Conservation (phyloP, 2,113 vertebrate species). For the Podocnemis expansa region DNA sequence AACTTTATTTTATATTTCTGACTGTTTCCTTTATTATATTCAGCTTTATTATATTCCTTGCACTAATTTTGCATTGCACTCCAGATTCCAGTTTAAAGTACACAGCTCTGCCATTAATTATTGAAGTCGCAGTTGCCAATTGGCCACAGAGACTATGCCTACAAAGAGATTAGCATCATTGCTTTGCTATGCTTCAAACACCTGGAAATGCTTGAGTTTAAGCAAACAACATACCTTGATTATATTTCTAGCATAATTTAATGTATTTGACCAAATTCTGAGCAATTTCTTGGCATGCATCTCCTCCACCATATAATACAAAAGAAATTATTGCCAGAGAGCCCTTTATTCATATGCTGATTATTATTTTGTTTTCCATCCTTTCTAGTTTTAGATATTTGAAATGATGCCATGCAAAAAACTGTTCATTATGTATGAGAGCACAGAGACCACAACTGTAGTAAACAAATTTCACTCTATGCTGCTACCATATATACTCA, state of each 20-base stretch:
- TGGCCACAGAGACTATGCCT: neutral
- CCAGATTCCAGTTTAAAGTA: neutral
- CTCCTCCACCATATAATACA: slow-evolving; percentile 56
- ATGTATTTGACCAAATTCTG: slow-evolving; percentile 41
- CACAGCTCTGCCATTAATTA: neutral
- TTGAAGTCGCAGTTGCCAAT: slow-evolving; percentile 35
- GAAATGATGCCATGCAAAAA: slow-evolving; percentile 68
- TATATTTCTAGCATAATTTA: neutral
- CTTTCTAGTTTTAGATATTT: slow-evolving; percentile 69
- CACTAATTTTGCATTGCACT: neutral
- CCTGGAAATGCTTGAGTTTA: neutral
- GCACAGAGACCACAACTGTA: slow-evolving; percentile 3
- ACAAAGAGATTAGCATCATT: neutral
- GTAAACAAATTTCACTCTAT: neutral
- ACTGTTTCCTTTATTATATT: neutral
- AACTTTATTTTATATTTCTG: neutral
- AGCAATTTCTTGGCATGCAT: slow-evolving; percentile 54
- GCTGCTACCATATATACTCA: too few relatives aligned
- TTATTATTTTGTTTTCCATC: slow-evolving; percentile 65
- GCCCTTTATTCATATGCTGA: slow-evolving; percentile 61
- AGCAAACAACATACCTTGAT: neutral
- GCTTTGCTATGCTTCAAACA: neutral
- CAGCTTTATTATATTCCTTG: neutral
- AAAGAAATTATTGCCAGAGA: slow-evolving; percentile 21
- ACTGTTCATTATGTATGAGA: slow-evolving; percentile 61